These are phyloP conservation scores for Sparus aurata DNA, from an alignment of 2,797 vertebrate genomes.

Conservation along the genomic window DNA sequence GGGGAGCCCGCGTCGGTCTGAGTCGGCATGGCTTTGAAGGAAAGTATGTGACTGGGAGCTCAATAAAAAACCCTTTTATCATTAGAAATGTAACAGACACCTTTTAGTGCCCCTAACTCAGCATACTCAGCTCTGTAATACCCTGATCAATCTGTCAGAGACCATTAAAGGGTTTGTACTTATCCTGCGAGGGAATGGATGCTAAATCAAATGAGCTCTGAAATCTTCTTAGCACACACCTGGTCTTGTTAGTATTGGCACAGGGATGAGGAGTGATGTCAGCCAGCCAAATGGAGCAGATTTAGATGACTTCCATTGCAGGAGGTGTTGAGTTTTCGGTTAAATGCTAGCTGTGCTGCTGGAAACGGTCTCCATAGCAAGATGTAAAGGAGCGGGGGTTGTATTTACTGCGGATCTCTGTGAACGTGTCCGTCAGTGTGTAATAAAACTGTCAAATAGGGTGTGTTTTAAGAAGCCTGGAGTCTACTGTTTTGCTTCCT, in stretches of 20 bases:
- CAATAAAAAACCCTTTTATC: conserved; percentile 54
- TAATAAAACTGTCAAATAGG: conserved; percentile 72
- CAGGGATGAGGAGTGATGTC: conserved; percentile 69
- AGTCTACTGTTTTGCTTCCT: conserved; percentile 49
- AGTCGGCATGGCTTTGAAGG: conserved; percentile 39
- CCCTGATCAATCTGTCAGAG: conserved; percentile 69
- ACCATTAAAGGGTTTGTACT: conserved; percentile 65
- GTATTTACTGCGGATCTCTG: conserved; percentile 58
- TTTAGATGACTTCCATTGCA: conserved; percentile 61
- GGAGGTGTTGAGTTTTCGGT: conserved; percentile 65
- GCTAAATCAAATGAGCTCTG: conserved; percentile 70
- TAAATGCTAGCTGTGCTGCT: conserved; percentile 55
- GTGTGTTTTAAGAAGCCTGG: conserved; percentile 49
- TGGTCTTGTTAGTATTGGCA: conserved; percentile 79
- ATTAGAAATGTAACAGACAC: conserved; percentile 54
- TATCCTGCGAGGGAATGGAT: conserved; percentile 56
- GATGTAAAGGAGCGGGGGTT: neutral
- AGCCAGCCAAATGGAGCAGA: conserved; percentile 66
- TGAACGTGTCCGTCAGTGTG: conserved; percentile 54
- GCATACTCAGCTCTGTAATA: conserved; percentile 44
- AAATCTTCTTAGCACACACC: conserved; percentile 75
- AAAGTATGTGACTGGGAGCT: conserved; percentile 28
- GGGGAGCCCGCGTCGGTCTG: conserved; percentile 22
- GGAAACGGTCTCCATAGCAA: conserved; percentile 56
- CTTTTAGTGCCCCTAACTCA: conserved; percentile 50